Evolutionary conservation across 1,140 invertebrate genomes (phyloP).

Genomic region (Tetramorium simillimum): DNA sequence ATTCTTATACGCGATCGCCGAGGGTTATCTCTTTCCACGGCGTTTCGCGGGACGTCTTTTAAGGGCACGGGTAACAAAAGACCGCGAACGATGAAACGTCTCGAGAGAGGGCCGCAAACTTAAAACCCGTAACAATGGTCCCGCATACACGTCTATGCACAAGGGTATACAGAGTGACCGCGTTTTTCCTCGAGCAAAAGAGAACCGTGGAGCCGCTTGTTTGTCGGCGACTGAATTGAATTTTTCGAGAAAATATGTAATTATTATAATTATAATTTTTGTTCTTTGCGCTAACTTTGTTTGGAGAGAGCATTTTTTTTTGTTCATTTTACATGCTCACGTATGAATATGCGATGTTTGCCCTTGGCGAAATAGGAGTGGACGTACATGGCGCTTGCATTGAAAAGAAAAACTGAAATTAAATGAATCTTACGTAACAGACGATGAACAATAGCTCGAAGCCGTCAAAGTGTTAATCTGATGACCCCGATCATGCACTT

Average conservation of each 20-base stretch:
- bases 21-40: slow-evolving; percentile 42
- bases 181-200: slow-evolving; percentile 1
- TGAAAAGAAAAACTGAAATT: slow-evolving; percentile 24
- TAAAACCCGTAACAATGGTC: slow-evolving; percentile 53
- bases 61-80: slow-evolving; percentile 36
- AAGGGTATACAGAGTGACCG: slow-evolving; percentile 19
- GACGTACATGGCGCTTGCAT: not conserved
- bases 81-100: slow-evolving; percentile 41
- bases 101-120: slow-evolving; percentile 40
- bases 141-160: slow-evolving; percentile 25
- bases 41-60: slow-evolving; percentile 42
- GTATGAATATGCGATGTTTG: not conserved
- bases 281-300: not conserved
- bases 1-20: slow-evolving; percentile 45
- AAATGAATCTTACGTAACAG: slow-evolving; percentile 63
- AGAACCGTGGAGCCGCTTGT: not conserved
- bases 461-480: slow-evolving; percentile 58
- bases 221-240: not conserved
- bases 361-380: not conserved
- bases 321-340: not conserved
- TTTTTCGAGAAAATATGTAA: not conserved
- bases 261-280: slow-evolving; percentile 1
- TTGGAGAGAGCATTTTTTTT: not conserved
- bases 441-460: slow-evolving; percentile 51
- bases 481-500: slow-evolving; percentile 7